A percentile compares a stretch with the other conserved stretches of the same genome.
Conservation (phyloP, 2,797 vertebrate genomes). For the Danio jaintianensis region DNA sequence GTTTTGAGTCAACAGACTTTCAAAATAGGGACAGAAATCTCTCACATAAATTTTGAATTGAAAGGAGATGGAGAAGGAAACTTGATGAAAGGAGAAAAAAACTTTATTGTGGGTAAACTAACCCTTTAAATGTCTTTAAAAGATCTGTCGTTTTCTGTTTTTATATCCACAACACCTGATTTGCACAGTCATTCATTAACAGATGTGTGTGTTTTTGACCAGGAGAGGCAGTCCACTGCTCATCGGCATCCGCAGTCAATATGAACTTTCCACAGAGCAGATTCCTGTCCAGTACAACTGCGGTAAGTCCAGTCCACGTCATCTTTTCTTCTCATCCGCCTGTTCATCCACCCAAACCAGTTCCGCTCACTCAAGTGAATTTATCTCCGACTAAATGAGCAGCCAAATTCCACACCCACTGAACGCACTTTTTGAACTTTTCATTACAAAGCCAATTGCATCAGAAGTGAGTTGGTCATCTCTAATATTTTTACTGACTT, state of each 20-base stretch:
- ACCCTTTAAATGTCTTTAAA: neutral
- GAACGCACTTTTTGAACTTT: neutral
- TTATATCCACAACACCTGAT: neutral
- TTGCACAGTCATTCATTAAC: neutral
- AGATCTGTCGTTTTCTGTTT: neutral
- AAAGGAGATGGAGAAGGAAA: neutral
- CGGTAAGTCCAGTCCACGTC: conserved; percentile 77
- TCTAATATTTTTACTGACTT: neutral
- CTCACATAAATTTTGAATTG: too few species aligned
- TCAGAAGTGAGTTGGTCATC: neutral
- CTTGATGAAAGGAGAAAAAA: too few species aligned
- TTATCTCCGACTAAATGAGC: neutral
- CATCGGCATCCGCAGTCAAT: conserved; percentile 92
- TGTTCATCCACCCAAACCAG: conserved; percentile 43
- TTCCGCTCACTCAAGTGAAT: neutral
- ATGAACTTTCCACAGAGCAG: conserved; percentile 88
- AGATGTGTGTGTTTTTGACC: conserved; percentile 30
- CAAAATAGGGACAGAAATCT: too few species aligned
- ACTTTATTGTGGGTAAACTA: too few species aligned
- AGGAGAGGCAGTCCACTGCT: conserved; percentile 96
- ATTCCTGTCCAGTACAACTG: conserved; percentile 90
- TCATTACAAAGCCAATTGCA: neutral
- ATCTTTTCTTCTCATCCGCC: conserved; percentile 6
- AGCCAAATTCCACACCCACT: neutral
- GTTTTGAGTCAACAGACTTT: too few species aligned